phyloP scores from a whole-genome alignment of 2,797 vertebrate genomes.

The Hylomyscus alleni region DNA sequence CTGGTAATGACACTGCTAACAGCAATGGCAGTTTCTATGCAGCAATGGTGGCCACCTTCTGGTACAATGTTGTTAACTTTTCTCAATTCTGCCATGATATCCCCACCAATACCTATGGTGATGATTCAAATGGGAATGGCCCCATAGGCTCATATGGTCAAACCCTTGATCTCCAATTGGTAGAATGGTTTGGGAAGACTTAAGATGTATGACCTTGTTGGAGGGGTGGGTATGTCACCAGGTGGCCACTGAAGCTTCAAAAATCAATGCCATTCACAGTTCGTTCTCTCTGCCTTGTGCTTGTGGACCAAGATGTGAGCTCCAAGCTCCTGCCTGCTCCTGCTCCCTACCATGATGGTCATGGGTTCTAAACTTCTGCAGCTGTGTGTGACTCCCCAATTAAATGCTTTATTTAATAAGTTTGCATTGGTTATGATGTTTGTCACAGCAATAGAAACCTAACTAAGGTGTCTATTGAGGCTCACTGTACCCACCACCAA shows the following conservation, averaged over 20 bases:
- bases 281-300: background rate
- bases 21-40: too few relatives aligned
- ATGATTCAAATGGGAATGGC: background rate
- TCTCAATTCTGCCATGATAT: rapidly evolving
- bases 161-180: background rate
- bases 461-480: background rate
- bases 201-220: background rate
- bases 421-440: background rate
- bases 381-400: background rate
- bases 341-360: background rate
- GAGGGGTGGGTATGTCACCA: background rate
- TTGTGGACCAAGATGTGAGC: background rate
- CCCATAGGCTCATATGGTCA: background rate
- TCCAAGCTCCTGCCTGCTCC: background rate
- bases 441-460: background rate
- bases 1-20: too few relatives aligned
- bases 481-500: rapidly evolving
- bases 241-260: background rate
- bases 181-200: background rate
- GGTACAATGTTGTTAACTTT: rapidly evolving
- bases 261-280: background rate
- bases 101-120: background rate
- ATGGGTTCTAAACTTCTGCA: background rate
- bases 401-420: background rate
- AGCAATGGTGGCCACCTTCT: rapidly evolving